These are phyloP conservation scores for Heliothis virescens DNA, from an alignment of 1,140 invertebrate species.

Conservation along the genomic window DNA sequence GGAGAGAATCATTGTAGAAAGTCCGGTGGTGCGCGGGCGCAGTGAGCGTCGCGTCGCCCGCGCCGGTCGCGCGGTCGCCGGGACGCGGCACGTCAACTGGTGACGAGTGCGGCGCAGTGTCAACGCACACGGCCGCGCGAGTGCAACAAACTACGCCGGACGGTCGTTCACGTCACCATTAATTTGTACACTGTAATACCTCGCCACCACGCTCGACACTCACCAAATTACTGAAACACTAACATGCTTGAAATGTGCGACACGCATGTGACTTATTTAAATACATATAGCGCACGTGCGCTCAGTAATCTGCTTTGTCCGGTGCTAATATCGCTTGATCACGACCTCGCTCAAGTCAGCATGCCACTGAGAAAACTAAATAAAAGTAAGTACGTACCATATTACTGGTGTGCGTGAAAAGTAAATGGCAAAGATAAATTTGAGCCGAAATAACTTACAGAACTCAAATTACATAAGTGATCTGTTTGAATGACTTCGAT, in stretches of 20 bases:
- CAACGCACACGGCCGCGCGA: constrained; percentile 61
- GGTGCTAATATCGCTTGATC: background rate
- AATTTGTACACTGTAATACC: constrained; percentile 56
- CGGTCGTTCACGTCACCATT: constrained; percentile 63
- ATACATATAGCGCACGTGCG: background rate
- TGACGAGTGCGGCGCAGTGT: constrained; percentile 59
- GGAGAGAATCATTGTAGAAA: constrained; percentile 85
- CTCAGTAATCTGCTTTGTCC: constrained; percentile 17
- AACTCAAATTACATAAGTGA: constrained; percentile 17
- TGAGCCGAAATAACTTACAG: background rate
- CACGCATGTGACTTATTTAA: background rate
- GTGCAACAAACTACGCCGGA: constrained; percentile 65
- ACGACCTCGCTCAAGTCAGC: background rate
- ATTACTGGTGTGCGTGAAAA: background rate
- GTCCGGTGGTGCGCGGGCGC: constrained; percentile 56
- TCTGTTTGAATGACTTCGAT: background rate
- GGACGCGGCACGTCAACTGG: constrained; percentile 49
- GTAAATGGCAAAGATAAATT: background rate
- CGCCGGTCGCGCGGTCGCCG: constrained; percentile 8
- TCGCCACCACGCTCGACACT: constrained; percentile 14
- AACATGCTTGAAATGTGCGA: constrained; percentile 3
- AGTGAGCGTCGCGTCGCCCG: constrained; percentile 11
- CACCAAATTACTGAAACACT: constrained; percentile 27
- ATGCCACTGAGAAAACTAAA: background rate
- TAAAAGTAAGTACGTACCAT: background rate